A percentile compares a stretch with the other conserved stretches of the same genome.
Evolutionary conservation across 2,113 vertebrate species (phyloP).

Genomic region (Coptodon bakossiorum): DNA sequence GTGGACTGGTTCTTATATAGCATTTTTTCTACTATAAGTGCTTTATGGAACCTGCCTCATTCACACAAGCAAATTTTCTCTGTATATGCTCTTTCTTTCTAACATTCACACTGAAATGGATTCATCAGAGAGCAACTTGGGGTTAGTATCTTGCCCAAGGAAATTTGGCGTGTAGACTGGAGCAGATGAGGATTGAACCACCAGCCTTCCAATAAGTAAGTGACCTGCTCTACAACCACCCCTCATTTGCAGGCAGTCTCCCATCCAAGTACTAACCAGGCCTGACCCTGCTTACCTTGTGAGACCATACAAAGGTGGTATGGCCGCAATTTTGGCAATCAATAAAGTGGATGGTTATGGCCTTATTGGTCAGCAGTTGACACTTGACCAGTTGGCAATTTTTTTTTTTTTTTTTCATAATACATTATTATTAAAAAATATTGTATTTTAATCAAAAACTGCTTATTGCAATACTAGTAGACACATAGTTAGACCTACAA

Average conservation of each 20-base stretch:
- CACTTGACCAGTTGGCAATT: neutral
- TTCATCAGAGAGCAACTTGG: neutral
- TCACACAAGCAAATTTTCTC: neutral
- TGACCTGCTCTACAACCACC: neutral
- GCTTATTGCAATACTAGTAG: neutral
- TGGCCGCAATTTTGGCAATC: neutral
- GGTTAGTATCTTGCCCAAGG: neutral
- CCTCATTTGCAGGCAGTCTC: neutral
- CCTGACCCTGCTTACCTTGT: neutral
- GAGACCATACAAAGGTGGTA: neutral
- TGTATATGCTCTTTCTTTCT: neutral
- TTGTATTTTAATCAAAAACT: neutral
- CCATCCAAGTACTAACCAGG: neutral
- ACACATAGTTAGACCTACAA: neutral
- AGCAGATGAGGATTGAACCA: neutral
- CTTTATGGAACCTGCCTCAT: neutral
- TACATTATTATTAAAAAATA: neutral
- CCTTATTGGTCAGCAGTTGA: neutral
- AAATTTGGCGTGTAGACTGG: neutral
- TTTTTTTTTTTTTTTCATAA: neutral
- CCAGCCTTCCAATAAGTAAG: neutral
- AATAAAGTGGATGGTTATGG: neutral
- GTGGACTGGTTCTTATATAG: neutral
- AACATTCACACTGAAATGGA: neutral
- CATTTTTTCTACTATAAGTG: neutral